Conservation (phyloP, 2,113 vertebrate species). For the Rafetus swinhoei region DNA sequence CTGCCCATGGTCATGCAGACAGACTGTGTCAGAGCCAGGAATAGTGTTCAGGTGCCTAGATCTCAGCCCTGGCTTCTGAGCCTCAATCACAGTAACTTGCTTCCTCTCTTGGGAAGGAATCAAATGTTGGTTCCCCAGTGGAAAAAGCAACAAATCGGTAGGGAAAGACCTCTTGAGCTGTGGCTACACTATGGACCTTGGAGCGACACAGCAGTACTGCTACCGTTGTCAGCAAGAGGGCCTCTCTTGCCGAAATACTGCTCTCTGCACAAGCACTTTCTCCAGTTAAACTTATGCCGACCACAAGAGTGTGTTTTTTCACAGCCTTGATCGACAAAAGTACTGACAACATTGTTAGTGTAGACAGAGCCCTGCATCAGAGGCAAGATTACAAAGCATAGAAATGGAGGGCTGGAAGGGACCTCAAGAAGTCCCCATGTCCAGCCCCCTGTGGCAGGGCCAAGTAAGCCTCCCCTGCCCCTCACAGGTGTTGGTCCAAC, state of each 20-base stretch:
- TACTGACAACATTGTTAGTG: no score
- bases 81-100: background rate
- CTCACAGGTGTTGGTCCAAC: background rate
- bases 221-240: no score
- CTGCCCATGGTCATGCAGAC: background rate
- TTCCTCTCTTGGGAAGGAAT: background rate
- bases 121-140: background rate
- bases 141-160: rapidly evolving
- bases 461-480: background rate
- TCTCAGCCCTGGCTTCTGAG: background rate
- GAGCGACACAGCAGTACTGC: no score
- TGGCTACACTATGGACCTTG: no score
- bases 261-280: no score
- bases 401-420: background rate
- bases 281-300: no score
- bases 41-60: background rate
- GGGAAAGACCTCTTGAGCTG: background rate
- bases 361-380: no score
- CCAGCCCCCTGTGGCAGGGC: no score
- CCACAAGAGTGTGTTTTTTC: no score
- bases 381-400: background rate
- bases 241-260: no score
- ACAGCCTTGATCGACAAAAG: no score
- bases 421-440: background rate
- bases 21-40: background rate